A percentile compares a stretch with the other conserved stretches of the same genome.
These are phyloP conservation scores for Leptinotarsa peninsularis DNA, from an alignment of 2,888 invertebrate species.

Conservation along the genomic window DNA sequence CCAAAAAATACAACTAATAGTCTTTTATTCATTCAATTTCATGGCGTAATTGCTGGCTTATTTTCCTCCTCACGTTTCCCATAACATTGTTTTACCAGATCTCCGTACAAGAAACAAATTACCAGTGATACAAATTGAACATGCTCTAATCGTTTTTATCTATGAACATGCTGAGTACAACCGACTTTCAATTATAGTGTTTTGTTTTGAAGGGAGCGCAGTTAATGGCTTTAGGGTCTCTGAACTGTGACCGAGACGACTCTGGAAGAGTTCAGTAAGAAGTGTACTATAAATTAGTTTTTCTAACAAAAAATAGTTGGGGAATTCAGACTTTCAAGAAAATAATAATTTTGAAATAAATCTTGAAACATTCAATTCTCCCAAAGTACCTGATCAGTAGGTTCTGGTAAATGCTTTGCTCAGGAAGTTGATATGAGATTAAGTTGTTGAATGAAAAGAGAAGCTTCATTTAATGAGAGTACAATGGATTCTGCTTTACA, in stretches of 20 bases:
- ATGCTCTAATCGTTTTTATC: slow-evolving; percentile 6
- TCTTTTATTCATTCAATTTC: slow-evolving; percentile 20
- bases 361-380: too few relatives aligned
- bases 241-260: slow-evolving; percentile 1
- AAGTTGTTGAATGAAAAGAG: too few relatives aligned
- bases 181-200: slow-evolving; percentile 1
- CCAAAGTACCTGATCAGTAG: too few relatives aligned
- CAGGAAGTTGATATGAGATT: too few relatives aligned
- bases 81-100: slow-evolving; percentile 13
- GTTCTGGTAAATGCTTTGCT: too few relatives aligned
- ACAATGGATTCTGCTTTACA: too few relatives aligned
- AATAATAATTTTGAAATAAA: background rate
- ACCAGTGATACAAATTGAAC: slow-evolving; percentile 10
- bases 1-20: background rate
- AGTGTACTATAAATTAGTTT: background rate
- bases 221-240: background rate
- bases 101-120: slow-evolving; percentile 16
- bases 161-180: background rate
- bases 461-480: too few relatives aligned
- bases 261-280: background rate
- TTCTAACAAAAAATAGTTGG: background rate
- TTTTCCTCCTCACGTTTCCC: slow-evolving; percentile 21
- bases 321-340: background rate
- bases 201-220: background rate
- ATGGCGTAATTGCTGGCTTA: slow-evolving; percentile 3